phyloP scores from a whole-genome alignment of 2,888 invertebrate genomes.

The Dexiosoma caninum region DNA sequence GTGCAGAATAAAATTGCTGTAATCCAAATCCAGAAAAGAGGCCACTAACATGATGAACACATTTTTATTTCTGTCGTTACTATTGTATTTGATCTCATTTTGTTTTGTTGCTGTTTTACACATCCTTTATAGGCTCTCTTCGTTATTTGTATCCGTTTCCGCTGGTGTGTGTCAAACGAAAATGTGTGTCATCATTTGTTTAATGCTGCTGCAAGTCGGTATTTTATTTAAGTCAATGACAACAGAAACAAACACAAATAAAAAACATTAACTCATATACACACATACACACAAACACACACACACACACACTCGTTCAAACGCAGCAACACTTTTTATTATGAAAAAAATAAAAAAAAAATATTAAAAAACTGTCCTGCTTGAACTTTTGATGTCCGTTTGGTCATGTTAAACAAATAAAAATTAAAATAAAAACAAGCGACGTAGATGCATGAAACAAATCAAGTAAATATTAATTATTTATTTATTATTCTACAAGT shows the following conservation, averaged over 20 bases:
- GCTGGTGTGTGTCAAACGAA: slow-evolving; percentile 43
- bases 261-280: too few relatives aligned
- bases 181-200: slow-evolving; percentile 44
- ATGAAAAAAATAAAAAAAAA: too few relatives aligned
- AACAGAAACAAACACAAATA: not conserved
- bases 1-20: not conserved
- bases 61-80: slow-evolving; percentile 9
- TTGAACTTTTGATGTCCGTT: slow-evolving; percentile 37
- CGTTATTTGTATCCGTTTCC: slow-evolving; percentile 61
- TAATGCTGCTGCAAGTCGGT: slow-evolving; percentile 34
- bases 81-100: slow-evolving; percentile 48
- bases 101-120: slow-evolving; percentile 48
- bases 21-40: slow-evolving; percentile 23
- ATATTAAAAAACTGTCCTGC: slow-evolving; percentile 1
- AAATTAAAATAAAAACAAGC: not conserved
- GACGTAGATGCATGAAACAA: slow-evolving; percentile 13
- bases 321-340: slow-evolving; percentile 15
- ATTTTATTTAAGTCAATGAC: slow-evolving; percentile 39
- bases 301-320: not conserved
- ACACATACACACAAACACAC: not conserved
- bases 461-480: slow-evolving; percentile 37
- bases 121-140: slow-evolving; percentile 52
- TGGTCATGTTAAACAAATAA: slow-evolving; percentile 2
- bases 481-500: slow-evolving; percentile 28
- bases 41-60: too few relatives aligned